Evolutionary conservation across 2,113 vertebrate species (phyloP), one percentile per base, ranked within the genome.

Genomic region (Cygnus buccinator): DNA sequence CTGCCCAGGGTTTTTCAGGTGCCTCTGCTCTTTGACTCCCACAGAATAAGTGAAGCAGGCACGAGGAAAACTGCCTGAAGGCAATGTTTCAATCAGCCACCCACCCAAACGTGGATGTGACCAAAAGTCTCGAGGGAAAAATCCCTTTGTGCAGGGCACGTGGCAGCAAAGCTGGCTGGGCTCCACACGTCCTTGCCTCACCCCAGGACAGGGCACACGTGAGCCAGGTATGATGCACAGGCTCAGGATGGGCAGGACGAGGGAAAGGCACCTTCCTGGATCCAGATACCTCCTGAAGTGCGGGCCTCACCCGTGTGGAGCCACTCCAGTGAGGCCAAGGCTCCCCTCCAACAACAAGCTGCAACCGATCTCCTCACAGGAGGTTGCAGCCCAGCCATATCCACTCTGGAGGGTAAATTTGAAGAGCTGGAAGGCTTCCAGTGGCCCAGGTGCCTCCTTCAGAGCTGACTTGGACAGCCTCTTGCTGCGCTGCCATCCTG

Each of bases 51-150:
- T 6, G 33, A 82, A 75, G 35, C 14, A 26, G 68, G 76, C 76
- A 68, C 0, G 2, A 75, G 52, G 79, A 88, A 86, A 80, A 46
- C 82, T 88, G 68, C 68, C 85, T 67, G 43, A 74, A 92, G 90
- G 67, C 12, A 88, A 58, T 50, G 21, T 88, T 95, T 90, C 87
- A 93, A 74, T 93, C 46, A 93, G 43, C 73, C 62, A 74, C 61
- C 61, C 76, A 78, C 72, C 70, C 71, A 92, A 84, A 67, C 0
- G 0, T 26, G 33, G 85, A 89, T 5, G 3, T 85, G 89, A 91
- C 78, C 37, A 85, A 73, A 81, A 93, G 61, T 57, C 73, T 88
- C 50, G 75, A 61, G 80, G 46, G 73, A 52, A 83, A 80, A 59
- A 22, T 90, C 74, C 70, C 74, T 3, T 2, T 62, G 68, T 18